Evolutionary conservation across 2,888 invertebrate species (phyloP).

Genomic region (Drosophila merina): DNA sequence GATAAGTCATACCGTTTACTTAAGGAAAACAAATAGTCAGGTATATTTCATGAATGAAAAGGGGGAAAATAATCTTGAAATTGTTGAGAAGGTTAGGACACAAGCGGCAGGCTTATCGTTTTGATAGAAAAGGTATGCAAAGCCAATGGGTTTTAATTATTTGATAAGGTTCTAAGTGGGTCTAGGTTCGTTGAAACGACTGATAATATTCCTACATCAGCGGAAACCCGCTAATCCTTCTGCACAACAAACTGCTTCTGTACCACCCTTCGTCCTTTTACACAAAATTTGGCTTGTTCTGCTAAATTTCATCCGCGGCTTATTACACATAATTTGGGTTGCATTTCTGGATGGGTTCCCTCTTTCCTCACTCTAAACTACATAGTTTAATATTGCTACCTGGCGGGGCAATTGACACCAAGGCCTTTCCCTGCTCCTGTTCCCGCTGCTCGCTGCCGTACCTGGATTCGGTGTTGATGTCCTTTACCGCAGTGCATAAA

Average conservation of each 20-base stretch:
- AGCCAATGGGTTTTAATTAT: background rate
- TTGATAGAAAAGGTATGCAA: background rate
- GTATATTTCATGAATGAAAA: conserved; percentile 11
- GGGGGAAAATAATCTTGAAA: background rate
- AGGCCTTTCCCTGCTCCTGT: conserved; percentile 4
- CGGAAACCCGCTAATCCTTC: conserved; percentile 29
- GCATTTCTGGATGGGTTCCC: conserved; percentile 26
- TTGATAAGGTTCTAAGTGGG: background rate
- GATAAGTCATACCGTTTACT: too few species aligned
- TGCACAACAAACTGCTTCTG: conserved; percentile 7
- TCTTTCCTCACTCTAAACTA: conserved; percentile 5
- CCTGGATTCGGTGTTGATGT: conserved; percentile 35
- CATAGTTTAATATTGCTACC: conserved; percentile 46
- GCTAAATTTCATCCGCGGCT: conserved; percentile 40
- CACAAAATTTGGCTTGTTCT: conserved; percentile 30
- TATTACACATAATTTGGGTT: conserved; percentile 57
- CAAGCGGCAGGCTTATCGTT: background rate
- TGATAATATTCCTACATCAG: background rate
- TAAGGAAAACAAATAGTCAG: background rate
- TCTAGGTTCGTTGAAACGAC: background rate
- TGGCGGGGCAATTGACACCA: conserved; percentile 53
- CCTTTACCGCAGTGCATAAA: conserved; percentile 55
- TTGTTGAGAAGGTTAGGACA: conserved; percentile 6
- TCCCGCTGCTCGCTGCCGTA: conserved; percentile 26
- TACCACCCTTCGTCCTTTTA: conserved; percentile 45